Evolutionary conservation across 1,140 invertebrate genomes (phyloP), one percentile per base, ranked within the genome.

Genomic region (Ips nitidus): DNA sequence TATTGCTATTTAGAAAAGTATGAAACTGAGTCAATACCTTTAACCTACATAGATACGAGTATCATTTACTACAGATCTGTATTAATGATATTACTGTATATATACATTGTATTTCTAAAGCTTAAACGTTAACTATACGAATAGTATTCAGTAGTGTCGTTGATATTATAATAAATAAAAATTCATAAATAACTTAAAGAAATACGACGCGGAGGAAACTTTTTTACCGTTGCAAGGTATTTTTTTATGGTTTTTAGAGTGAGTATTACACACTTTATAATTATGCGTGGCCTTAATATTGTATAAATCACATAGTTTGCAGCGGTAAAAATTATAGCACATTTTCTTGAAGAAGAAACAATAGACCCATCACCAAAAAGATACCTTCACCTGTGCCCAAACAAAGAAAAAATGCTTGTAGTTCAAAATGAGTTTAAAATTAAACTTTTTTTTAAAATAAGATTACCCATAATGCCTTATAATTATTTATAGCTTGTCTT

Each of bases 301-400:
- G 22, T 22, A 22, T 22, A 22, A 22, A 22, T 22, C 22, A 22
- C 22, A 50, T 50, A 41, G 40, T 74, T 71, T 72, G 75, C 71
- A 75, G 71, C 72, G 72, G 75, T 72, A 74, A 75, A 76, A 75
- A 68, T 41, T 43, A 8, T 56, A 4, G 4, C 8, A 22, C 5
- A 56, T 39, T 56, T 66, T 66, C 43, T 50, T 50, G 45, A 6
- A 50, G 2, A 71, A 61, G 70, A 60, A 66, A 66, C 41, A 58
- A 75, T 60, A 38, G 56, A 59, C 64, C 73, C 71, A 67, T 57
- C 73, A 75, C 73, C 73, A 42, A 53, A 4, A 62, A 45, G 53
- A 71, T 61, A 60, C 73, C 71, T 57, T 22, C 71, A 71, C 73
- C 71, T n/a, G 66, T 69, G 57, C 73, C 73, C 73, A 58, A 75